Base-by-base conservation (phyloP, 2,113 vertebrate genomes). In the Buteo buteo region DNA sequence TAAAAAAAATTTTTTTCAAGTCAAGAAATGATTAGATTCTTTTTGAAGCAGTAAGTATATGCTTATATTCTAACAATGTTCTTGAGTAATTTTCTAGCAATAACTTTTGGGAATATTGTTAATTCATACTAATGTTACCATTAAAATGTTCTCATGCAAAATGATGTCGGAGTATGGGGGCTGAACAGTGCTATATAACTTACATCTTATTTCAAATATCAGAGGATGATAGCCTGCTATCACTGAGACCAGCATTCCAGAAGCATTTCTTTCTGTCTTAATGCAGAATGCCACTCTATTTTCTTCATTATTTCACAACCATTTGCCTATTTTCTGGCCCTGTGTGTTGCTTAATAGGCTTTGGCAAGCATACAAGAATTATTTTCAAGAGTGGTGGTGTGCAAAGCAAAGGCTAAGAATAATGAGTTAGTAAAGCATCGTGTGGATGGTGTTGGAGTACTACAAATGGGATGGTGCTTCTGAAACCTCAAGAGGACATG, bases 331-430 rank as follows among this genome's bases (percentile, higher is more conserved):
- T 66, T 82, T 86, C 58, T 73, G 42, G 34, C 62, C 84, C 83
- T 20, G 42, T 38, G 25, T 38, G 32, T 31, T 90, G 73, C 78
- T 90, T 70, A 82, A 73, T 3, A 79, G 44, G 57, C 36, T 93
- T 67, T 94, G 86, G 61, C 72, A 95, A 85, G 49, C 22, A 50
- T n/a, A 64, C 25, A 64, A 83, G 69, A 86, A 54, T 72, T 57
- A 72, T 82, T 94, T 92, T 91, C 74, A 58, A 34, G 74, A 78
- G 81, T 80, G 86, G 81, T 8, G 58, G 66, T 29, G 49, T 62
- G 61, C 86, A 88, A 92, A 96, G 95, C 91, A 90, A 77, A 95
- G 84, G 78, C 92, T 54, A 28, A 47, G 57, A 67, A 25, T 22
- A 22, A 34, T 38, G 69, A 45, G 74, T 95, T 91, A 95, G 79